Evolutionary conservation across 1,140 invertebrate genomes (phyloP), one percentile per base, ranked within the genome.

Genomic region (Plutomurus gul): DNA sequence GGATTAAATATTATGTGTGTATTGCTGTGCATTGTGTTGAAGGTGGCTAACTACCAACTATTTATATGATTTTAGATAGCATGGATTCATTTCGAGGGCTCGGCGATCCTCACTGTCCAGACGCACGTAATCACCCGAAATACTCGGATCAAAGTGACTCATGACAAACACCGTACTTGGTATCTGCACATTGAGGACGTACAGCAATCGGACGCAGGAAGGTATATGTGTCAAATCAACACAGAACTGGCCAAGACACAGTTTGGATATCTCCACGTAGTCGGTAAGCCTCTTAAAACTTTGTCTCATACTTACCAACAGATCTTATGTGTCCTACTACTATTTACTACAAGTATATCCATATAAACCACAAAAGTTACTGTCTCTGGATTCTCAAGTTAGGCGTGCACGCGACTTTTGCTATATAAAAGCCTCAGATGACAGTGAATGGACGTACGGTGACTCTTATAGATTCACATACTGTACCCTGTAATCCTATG

Each of bases 201-300:
- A 33, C 92, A 95, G 80, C 92, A 96, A 87, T 93, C 93, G 84
- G 96, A 98, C 88, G 92, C 93, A 82, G 96, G 96, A 37, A 90
- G 93, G 30, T 98, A 97, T 87, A 96, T 96, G 93, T 97, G 96
- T 86, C 96, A 98, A 88, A 95, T 98, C 85, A 98, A 97, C 87
- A 96, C 96, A 0, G 94, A 95, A 81, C 94, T 94, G 33, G 94
- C 93, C 74, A 95, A 96, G 88, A 96, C 94, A 20, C 94, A 96
- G 86, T 94, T 95, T 82, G 96, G 95, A 77, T 96, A 95, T 86
- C 88, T 98, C 20, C 93, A 96, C 86, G 94, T 98, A 83, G 94
- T 96, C 71, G 95, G 96, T 97, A 86, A 94, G 93, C 25, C 56
- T 51, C 20, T 51, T 60, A 39, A 70, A 70, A 60, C 75, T 30